These are phyloP conservation scores for Philaethria dido DNA, from an alignment of 2,888 invertebrate genomes.

Conservation along the genomic window DNA sequence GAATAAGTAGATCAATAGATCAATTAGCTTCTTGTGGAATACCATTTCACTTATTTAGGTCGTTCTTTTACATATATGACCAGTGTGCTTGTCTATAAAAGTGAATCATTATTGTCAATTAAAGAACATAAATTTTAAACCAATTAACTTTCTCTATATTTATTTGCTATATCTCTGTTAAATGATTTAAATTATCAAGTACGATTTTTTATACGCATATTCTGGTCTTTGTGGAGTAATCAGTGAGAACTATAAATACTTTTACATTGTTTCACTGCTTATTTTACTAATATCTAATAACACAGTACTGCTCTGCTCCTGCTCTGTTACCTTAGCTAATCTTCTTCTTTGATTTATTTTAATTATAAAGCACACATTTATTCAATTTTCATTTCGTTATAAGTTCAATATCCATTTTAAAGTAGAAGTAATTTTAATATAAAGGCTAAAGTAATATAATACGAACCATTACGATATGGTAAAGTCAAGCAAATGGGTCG, in stretches of 20 bases:
- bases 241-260: too few species aligned
- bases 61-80: constrained; percentile 19
- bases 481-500: background rate
- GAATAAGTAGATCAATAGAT: constrained; percentile 38
- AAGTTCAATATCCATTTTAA: too few species aligned
- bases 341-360: too few species aligned
- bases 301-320: constrained; percentile 36
- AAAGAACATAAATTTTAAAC: constrained; percentile 31
- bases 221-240: background rate
- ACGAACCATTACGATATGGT: background rate
- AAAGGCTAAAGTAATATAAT: background rate
- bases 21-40: constrained; percentile 37
- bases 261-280: background rate
- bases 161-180: constrained; percentile 19
- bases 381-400: too few species aligned
- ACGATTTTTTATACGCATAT: background rate
- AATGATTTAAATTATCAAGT: constrained; percentile 9
- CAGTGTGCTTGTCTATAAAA: constrained; percentile 23
- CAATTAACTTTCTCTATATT: constrained; percentile 31
- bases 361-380: background rate
- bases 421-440: background rate
- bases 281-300: constrained; percentile 8
- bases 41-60: constrained; percentile 38
- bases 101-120: constrained; percentile 34
- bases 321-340: too few species aligned